Conservation (phyloP, 2,797 vertebrate genomes). For the Anguilla anguilla region DNA sequence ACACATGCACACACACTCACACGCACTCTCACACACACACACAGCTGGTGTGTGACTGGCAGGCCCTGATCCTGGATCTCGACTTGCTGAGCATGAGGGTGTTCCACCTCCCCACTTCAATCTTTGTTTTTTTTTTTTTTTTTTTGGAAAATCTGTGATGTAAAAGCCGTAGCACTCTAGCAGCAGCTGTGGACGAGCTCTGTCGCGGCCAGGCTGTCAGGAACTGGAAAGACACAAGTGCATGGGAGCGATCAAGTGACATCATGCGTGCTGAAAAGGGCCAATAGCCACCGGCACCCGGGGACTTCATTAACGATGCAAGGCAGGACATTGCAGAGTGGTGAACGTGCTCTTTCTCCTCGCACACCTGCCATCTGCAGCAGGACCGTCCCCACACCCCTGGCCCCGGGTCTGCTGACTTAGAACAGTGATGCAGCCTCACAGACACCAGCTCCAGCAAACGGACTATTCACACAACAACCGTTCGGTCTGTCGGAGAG, state of each 20-base stretch:
- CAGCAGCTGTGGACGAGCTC: not conserved
- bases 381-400: constrained; percentile 15
- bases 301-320: constrained; percentile 67
- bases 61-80: not conserved
- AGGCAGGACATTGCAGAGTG: constrained; percentile 38
- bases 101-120: not conserved
- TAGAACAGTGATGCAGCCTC: constrained; percentile 4
- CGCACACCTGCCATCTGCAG: constrained; percentile 37
- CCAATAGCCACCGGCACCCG: constrained; percentile 50
- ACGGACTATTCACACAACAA: not conserved
- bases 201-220: not conserved
- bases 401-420: not conserved
- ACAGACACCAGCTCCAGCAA: constrained; percentile 41
- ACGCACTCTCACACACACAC: not conserved
- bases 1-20: too few species aligned
- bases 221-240: not conserved
- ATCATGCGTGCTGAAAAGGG: constrained; percentile 54
- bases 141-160: not conserved
- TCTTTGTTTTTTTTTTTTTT: too few species aligned
- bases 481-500: constrained; percentile 17
- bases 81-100: not conserved
- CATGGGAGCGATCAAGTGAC: constrained; percentile 65
- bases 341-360: constrained; percentile 42
- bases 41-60: not conserved
- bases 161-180: not conserved